Evolutionary conservation across 2,113 vertebrate species (phyloP).

Genomic region (Pithys albifrons): DNA sequence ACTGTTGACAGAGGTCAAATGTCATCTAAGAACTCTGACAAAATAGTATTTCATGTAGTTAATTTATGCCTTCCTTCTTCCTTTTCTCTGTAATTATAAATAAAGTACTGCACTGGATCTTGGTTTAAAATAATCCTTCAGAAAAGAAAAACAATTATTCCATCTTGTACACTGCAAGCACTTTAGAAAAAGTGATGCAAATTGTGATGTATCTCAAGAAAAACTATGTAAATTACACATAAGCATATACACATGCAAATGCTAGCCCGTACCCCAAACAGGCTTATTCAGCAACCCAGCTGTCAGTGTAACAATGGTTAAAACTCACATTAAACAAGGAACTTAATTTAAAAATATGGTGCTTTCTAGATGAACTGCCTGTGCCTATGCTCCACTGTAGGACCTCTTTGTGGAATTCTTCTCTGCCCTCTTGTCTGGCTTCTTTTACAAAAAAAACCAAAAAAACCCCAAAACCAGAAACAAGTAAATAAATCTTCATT

Average conservation of each 20-base stretch:
- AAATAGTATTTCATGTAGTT: neutral
- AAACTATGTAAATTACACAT: neutral
- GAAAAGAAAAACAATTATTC: constrained; percentile 2
- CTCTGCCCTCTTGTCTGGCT: neutral
- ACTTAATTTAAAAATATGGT: neutral
- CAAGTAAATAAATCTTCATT: neutral
- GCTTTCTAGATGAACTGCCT: neutral
- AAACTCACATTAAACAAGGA: neutral
- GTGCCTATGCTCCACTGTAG: neutral
- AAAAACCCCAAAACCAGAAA: neutral
- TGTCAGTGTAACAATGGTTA: neutral
- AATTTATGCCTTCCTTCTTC: neutral
- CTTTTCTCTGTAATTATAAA: neutral
- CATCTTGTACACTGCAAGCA: neutral
- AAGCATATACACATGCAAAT: neutral
- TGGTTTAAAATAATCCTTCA: neutral
- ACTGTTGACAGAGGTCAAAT: neutral
- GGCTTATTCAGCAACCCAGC: neutral
- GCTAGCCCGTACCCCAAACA: neutral
- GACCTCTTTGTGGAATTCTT: neutral
- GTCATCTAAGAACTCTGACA: neutral
- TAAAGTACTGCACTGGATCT: neutral
- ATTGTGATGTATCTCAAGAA: neutral
- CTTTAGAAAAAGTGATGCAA: constrained; percentile 19
- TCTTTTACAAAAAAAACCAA: neutral